Evolutionary conservation across 2,113 vertebrate genomes (phyloP), one percentile per base, ranked within the genome.

Genomic region (Orycteropus afer): DNA sequence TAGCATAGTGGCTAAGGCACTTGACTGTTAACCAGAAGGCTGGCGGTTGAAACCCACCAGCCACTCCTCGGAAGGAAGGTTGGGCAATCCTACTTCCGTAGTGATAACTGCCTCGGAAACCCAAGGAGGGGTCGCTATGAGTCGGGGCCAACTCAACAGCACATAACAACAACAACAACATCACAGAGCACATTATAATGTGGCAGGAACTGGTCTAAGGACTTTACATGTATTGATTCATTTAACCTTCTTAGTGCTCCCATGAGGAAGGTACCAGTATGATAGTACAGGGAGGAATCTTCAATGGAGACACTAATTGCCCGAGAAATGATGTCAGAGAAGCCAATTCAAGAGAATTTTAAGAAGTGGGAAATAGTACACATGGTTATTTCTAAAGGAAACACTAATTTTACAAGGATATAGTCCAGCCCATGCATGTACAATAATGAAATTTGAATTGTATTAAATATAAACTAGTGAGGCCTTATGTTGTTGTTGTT

Each of bases 371-470:
- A 71, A 95, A 71, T 57, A 12, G 2, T 37, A 14, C 22, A 67
- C 40, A 17, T n/a, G 25, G 9, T 65, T 59, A 32, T 71, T 77
- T 89, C 47, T 88, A 86, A 57, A 84, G 15, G 40, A 65, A 73
- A 13, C 37, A 47, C 18, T n/a, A 7, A 61, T 40, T 81, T 61
- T 71, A 18, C 3, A 57, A 32, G 37, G 18, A 63, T 53, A 34
- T 47, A 3, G 4, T 29, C 13, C 0, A 81, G 0, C 42, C n/a
- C 22, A 77, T 1, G 7, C 9, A 0, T 51, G 25, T 74, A 5
- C 74, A 67, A 77, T 74, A 89, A 53, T 59, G 45, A 90, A 49
- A 32, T 80, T 47, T 25, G 40, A 82, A 53, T n/a, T 89, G 5
- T 55, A 23, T 20, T n/a, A 18, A 7, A 59, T 55, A 20, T 55